Percentiles rank a stretch among this genome's conserved stretches.
Evolutionary conservation across 2,888 invertebrate genomes (phyloP).

Genomic region (Oligia strigilis): DNA sequence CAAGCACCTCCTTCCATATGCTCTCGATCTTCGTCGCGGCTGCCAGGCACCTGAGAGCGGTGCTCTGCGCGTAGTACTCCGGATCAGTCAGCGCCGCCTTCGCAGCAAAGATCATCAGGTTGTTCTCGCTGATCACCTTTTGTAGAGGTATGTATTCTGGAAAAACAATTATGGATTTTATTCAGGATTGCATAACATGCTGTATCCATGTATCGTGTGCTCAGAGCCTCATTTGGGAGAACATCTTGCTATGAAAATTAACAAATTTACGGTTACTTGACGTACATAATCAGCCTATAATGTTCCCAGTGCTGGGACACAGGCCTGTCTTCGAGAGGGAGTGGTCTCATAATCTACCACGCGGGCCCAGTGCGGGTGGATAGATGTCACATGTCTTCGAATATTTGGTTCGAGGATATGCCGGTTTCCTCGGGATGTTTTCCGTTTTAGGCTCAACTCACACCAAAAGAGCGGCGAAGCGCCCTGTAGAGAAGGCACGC

Average conservation of each 20-base stretch:
- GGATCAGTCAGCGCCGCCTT: conserved; percentile 66
- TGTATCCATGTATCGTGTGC: no score
- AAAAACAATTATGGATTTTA: not conserved
- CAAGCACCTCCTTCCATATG: conserved; percentile 70
- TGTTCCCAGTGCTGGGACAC: no score
- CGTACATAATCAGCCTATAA: not conserved
- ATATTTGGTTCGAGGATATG: no score
- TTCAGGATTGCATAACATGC: not conserved
- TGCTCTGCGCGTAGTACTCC: conserved; percentile 68
- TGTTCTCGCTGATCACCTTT: conserved; percentile 66
- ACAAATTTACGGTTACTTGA: not conserved
- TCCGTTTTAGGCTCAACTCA: no score
- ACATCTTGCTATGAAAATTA: not conserved
- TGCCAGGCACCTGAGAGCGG: conserved; percentile 70
- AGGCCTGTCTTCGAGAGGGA: no score
- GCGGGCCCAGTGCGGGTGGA: no score
- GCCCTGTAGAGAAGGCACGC: no score
- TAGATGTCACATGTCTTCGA: no score
- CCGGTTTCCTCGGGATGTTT: no score
- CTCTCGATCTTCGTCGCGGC: conserved; percentile 69
- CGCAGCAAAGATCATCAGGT: conserved; percentile 66
- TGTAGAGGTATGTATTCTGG: conserved; percentile 72
- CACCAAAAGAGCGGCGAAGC: no score
- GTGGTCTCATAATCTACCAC: no score
- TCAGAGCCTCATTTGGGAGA: not conserved